Evolutionary conservation across 2,113 vertebrate genomes (phyloP), one percentile per base, ranked within the genome.

Genomic region (Myrmecobius fasciatus): DNA sequence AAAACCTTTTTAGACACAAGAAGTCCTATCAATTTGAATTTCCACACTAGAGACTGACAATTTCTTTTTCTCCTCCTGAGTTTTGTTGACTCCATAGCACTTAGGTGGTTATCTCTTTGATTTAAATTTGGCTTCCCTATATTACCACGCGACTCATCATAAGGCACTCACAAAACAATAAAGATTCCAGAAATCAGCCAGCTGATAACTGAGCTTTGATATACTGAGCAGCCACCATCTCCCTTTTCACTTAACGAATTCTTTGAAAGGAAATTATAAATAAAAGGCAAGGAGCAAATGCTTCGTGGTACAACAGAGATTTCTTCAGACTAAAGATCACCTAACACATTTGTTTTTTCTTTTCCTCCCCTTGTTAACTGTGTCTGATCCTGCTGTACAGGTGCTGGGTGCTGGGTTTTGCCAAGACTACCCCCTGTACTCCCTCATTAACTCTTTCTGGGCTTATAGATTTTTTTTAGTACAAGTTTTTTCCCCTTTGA

Each of bases 261-360:
- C 96, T 96, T 98, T 98, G 98, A 99, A 99, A 98, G 96, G 95
- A 97, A 98, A 96, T 97, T 98, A 95, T 98, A 98, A 98, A 98
- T 97, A 97, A 97, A 98, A 99, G 98, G 97, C 97, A 97, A 98
- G 98, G 95, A 98, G 97, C 98, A 97, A 98, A 98, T 98, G 98
- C 98, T 97, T 97, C 96, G 95, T 98, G 98, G 98, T 98, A 98
- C 97, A 97, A 97, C 96, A 96, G 98, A 97, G 98, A 98, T 96
- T 97, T 98, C 97, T 97, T 97, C 98, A 92, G 96, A 53, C 94
- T 97, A 96, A 98, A 98, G 98, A 99, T 99, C 98, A 98, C 96
- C 98, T 98, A 98, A 98, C 97, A 4, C 97, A 36, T 98, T 99
- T 97, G 97, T 98, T 97, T 98, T 97, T 98, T 96, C 97, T 97